Evolutionary conservation across 2,797 vertebrate species (phyloP), one percentile per base, ranked within the genome.

Genomic region (Paratrypauchen microcephalus): DNA sequence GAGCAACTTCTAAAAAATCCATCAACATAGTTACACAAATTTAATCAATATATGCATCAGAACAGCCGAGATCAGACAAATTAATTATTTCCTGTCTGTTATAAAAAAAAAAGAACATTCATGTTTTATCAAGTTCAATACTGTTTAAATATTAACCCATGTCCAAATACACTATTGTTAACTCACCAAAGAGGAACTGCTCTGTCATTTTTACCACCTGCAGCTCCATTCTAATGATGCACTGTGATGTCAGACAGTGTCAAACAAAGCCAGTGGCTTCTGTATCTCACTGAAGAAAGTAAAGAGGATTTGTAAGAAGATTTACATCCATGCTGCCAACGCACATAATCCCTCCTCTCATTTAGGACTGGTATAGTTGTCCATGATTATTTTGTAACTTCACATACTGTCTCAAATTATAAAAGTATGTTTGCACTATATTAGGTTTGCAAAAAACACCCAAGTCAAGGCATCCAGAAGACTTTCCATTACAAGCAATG

Each of bases 301-400:
- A 88, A 92, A 89, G 87, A 88, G 87, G 90, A 92, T 91, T 89
- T 73, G 70, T 70, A 80, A 86, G 77, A 78, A 84, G 84, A 85
- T 88, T 89, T 86, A 79, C 47, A 57, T 65, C 66, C 63, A 67
- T 64, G 66, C 68, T 66, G 41, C 21, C 66, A 58, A 54, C 61
- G n/a, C 60, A 48, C 28, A 24, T 76, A 81, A 83, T 77, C 79
- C 67, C 41, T 73, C 21, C 36, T 66, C 60, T 64, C 39, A 69
- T 36, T 19, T 59, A 48, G 69, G 50, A 62, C 57, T 41, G 0
- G 54, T 71, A 12, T 16, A 19, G 47, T 24, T 39, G 26, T 62
- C 47, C 36, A 32, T 4, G 11, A 55, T 16, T 26, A 45, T 26
- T 48, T 19, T 64, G 15, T 64, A 26, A 47, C 23, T 9, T 47